Evolutionary conservation across 23 tunicate species (phyloP).

Genomic region (Halocynthia aurantium): DNA sequence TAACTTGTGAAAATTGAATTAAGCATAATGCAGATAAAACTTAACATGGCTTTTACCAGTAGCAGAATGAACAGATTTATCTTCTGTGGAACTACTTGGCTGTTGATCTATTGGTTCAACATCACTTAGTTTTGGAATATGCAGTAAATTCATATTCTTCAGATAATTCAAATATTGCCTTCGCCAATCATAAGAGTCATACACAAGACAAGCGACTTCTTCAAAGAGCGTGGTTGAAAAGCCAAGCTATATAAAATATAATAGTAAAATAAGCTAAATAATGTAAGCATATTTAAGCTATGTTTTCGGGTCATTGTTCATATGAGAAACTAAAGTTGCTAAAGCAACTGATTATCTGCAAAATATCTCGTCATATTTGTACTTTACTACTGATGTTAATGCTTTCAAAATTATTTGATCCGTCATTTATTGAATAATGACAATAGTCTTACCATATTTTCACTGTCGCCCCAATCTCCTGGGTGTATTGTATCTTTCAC

Average conservation of each 20-base stretch:
- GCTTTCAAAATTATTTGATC: too few relatives aligned
- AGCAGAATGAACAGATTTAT: constrained; percentile 3
- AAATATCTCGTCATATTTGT: too few relatives aligned
- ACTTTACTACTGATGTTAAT: too few relatives aligned
- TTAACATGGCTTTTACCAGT: background rate
- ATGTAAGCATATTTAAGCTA: too few relatives aligned
- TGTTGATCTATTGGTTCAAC: constrained; percentile 12
- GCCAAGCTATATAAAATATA: constrained; percentile 33
- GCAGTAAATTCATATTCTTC: constrained; percentile 48
- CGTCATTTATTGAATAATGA: too few relatives aligned
- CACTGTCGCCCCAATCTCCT: constrained; percentile 61
- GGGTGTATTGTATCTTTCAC: constrained; percentile 51
- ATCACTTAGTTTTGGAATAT: constrained; percentile 53
- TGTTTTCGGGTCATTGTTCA: too few relatives aligned
- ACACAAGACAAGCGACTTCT: constrained; percentile 57
- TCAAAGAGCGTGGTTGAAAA: constrained; percentile 68
- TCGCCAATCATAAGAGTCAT: constrained; percentile 68
- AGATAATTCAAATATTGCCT: constrained; percentile 78
- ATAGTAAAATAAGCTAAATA: too few relatives aligned
- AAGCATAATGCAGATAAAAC: too few relatives aligned
- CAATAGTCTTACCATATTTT: constrained; percentile 48
- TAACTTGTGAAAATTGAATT: too few relatives aligned
- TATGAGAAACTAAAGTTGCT: too few relatives aligned
- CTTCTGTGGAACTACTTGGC: constrained; percentile 7
- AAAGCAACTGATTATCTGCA: too few relatives aligned